Evolutionary conservation across 1,140 invertebrate genomes (phyloP).

Genomic region (Zaprionus tsacasi): DNA sequence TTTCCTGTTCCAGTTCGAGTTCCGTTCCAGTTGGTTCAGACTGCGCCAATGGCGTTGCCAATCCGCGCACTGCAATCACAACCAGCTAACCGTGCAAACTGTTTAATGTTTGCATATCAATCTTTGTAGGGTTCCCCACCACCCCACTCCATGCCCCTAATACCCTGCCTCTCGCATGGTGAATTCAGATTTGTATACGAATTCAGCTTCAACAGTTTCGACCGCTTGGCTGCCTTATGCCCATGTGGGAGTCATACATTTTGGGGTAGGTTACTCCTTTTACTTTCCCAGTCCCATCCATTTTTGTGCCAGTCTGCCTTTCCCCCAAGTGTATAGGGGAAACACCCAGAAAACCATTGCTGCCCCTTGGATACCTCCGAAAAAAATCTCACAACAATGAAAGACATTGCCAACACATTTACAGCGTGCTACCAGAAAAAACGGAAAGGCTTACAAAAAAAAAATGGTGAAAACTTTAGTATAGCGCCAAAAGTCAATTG

Average conservation of each 20-base stretch:
- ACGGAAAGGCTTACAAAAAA: constrained; percentile 17
- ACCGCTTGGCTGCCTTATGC: constrained; percentile 49
- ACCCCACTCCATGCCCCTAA: no score
- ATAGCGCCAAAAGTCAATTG: constrained; percentile 61
- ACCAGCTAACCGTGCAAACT: constrained; percentile 65
- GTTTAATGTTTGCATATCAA: constrained; percentile 79
- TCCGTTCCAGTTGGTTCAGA: constrained; percentile 32
- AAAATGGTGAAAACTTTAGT: constrained; percentile 26
- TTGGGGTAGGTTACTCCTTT: constrained; percentile 63
- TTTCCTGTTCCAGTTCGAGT: constrained; percentile 18
- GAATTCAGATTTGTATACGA: constrained; percentile 1
- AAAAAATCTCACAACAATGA: constrained; percentile 57
- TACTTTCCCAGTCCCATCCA: no score
- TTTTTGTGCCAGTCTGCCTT: constrained; percentile 20
- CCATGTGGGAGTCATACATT: constrained; percentile 76
- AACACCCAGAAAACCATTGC: not conserved
- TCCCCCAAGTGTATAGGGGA: constrained; percentile 17
- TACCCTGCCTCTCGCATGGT: not conserved
- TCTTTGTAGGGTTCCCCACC: constrained; percentile 36
- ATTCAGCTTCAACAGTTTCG: constrained; percentile 27
- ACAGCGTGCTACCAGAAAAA: constrained; percentile 30
- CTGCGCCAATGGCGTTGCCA: constrained; percentile 36
- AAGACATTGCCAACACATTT: constrained; percentile 59
- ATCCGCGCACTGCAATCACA: constrained; percentile 53
- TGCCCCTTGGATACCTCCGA: not conserved